phyloP scores from a whole-genome alignment of 2,113 vertebrate species.

The Vombatus ursinus region DNA sequence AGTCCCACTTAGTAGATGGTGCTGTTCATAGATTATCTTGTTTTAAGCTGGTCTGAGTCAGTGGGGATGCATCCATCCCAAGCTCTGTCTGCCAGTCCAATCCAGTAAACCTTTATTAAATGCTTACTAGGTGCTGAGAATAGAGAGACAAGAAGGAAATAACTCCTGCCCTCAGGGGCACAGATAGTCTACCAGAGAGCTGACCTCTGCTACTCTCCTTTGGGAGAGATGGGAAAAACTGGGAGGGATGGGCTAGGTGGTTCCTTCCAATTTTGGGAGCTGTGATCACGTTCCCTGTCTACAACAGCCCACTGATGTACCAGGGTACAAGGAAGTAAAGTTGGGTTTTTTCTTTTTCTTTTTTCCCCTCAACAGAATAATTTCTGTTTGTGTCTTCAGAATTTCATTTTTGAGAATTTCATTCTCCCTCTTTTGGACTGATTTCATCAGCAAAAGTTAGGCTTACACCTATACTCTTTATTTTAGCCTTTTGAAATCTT shows the following conservation, averaged over 20 bases:
- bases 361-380: background rate
- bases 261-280: background rate
- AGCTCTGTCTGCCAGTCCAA: background rate
- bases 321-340: background rate
- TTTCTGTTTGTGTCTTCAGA: background rate
- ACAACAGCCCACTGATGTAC: no score
- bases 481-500: background rate
- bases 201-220: background rate
- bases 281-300: background rate
- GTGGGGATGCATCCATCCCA: background rate
- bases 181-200: background rate
- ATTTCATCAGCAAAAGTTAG: background rate
- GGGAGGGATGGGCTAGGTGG: background rate
- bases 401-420: background rate
- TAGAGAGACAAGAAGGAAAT: background rate
- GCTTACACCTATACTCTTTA: background rate
- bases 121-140: background rate
- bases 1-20: background rate
- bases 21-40: fast-evolving
- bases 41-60: background rate
- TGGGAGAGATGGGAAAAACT: background rate
- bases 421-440: background rate
- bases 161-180: background rate
- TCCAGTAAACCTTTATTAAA: background rate
- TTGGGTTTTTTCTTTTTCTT: no score